A percentile compares a stretch with the other conserved stretches of the same genome.
Evolutionary conservation across 2,888 invertebrate species (phyloP).

Genomic region (Lagria hirta): DNA sequence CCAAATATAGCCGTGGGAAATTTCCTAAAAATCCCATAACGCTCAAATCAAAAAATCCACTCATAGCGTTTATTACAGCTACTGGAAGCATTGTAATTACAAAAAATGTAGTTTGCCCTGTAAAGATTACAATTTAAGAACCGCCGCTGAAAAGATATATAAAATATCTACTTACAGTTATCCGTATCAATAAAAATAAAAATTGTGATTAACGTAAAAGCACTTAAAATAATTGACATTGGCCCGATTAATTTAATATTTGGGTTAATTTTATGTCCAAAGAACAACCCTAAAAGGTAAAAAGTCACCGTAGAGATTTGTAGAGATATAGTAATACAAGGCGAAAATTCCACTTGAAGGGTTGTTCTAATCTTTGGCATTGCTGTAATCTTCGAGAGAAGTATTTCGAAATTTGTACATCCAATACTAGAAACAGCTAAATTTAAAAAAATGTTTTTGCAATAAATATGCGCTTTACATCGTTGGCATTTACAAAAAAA

Average conservation of each 20-base stretch:
- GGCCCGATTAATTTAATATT: neutral
- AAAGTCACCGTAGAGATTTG: neutral
- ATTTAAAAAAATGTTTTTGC: neutral
- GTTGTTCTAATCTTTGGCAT: neutral
- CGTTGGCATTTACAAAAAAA: conserved; percentile 9
- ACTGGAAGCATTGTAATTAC: conserved; percentile 1
- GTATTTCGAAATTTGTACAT: conserved; percentile 7
- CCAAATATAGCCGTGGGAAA: conserved; percentile 22
- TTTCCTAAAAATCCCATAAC: conserved; percentile 16
- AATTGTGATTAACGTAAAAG: neutral
- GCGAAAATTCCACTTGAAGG: conserved; percentile 2
- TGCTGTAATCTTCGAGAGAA: neutral
- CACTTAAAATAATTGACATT: neutral
- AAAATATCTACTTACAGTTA: too few species aligned
- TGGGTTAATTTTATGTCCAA: neutral
- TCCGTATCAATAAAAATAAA: conserved; percentile 4
- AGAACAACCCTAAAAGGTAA: neutral
- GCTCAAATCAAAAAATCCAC: conserved; percentile 26
- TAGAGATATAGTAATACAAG: conserved; percentile 1
- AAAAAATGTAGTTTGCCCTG: conserved; percentile 7
- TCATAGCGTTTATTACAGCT: conserved; percentile 25
- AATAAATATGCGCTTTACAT: conserved; percentile 1
- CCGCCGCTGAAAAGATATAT: too few species aligned
- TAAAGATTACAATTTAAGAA: too few species aligned
- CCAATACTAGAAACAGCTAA: neutral